Base-by-base conservation (phyloP, 2,113 vertebrate species). In the Scartelaos histophorus region DNA sequence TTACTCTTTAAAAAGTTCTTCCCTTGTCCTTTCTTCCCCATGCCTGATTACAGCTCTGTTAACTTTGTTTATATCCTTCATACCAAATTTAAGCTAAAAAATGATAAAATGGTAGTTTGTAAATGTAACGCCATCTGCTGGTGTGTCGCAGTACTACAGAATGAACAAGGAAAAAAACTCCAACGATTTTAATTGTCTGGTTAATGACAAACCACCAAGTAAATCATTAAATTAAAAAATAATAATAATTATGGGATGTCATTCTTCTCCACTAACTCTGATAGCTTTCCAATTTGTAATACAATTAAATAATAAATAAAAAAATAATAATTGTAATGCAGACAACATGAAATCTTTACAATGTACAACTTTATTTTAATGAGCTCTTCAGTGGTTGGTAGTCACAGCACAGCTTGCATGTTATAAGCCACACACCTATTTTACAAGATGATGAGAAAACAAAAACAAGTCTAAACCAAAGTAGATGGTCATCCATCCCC, bases 371-470 rank as follows among this genome's bases (percentile, higher is more conserved):
- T 95, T 96, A 93, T 96, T 95, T 92, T 92, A 96, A 97, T 94
- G 92, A 97, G 95, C 94, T 94, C 93, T 95, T 98, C 97, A 98
- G 96, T 98, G 97, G 97, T 97, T 96, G 94, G 95, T 95, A 92
- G 92, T 94, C 92, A 94, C 93, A 93, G 93, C 92, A 93, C 93
- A 94, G 92, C 93, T 93, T 95, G 95, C 95, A 96, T 92, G 92
- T 92, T 94, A 93, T 94, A 98, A 95, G 94, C 94, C 82, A 81
- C 93, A 92, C 90, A 92, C 88, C 90, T 93, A 93, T 93, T 94
- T 92, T 93, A 94, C 92, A 93, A 89, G 88, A 92, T 89, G 85
- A 91, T 51, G 68, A 76, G 77, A 78, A 71, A 71, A 81, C 83
- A 84, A 74, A 46, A 67, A 54, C 81, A 89, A 85, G 81, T 78